Conservation (phyloP, 2,113 vertebrate species). For the Hippolais icterina region DNA sequence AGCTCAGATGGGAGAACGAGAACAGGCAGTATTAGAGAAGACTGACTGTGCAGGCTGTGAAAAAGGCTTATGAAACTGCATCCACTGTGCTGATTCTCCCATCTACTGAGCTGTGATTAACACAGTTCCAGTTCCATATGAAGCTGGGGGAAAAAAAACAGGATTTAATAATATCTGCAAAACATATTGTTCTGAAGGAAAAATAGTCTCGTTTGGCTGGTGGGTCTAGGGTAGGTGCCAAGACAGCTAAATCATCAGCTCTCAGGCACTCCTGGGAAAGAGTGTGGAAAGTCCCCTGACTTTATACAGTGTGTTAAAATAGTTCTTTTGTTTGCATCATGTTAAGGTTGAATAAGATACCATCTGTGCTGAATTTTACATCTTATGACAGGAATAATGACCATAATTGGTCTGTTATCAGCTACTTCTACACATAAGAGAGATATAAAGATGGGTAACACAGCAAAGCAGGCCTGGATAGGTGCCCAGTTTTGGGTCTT, state of each 20-base stretch:
- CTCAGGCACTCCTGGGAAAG: conserved; percentile 18
- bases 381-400: conserved; percentile 10
- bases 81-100: neutral
- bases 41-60: neutral
- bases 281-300: conserved; percentile 17
- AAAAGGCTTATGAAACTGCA: neutral
- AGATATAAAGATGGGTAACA: neutral
- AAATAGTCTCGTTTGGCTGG: conserved; percentile 32
- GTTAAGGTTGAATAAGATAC: conserved; percentile 40
- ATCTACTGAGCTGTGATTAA: conserved; percentile 20
- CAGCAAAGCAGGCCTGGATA: neutral
- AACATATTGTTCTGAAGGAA: conserved; percentile 44
- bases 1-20: neutral
- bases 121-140: neutral
- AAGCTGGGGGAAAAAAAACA: neutral
- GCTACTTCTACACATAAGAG: neutral
- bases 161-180: conserved; percentile 45
- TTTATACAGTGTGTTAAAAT: conserved; percentile 29
- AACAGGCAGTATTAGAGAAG: neutral
- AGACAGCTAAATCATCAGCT: conserved; percentile 12
- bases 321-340: conserved; percentile 40
- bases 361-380: conserved; percentile 21
- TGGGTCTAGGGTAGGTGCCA: conserved; percentile 7
- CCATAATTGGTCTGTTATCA: neutral
- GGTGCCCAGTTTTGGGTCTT: neutral